These are phyloP conservation scores for Pollimyrus isidori DNA, from an alignment of 2,113 vertebrate genomes.

Conservation along the genomic window DNA sequence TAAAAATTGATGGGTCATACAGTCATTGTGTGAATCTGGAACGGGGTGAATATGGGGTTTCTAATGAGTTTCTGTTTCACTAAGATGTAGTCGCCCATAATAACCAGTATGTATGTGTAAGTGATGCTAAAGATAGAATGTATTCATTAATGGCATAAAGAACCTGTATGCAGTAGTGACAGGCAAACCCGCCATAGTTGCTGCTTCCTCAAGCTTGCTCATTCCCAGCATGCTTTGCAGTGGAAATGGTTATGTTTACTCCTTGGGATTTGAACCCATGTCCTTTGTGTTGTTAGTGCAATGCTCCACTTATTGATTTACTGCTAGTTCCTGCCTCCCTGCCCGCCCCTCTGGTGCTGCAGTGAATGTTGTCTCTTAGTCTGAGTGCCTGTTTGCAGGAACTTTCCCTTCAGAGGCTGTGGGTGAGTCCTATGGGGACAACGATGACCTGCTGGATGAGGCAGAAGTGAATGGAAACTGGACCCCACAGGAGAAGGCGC, in stretches of 20 bases:
- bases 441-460: slow-evolving; percentile 55
- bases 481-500: slow-evolving; percentile 74
- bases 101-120: neutral
- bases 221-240: neutral
- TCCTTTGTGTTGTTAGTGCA: too few relatives aligned
- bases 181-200: neutral
- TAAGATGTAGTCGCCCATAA: neutral
- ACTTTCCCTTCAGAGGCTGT: slow-evolving; percentile 29
- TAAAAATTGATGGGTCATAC: neutral
- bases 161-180: neutral
- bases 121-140: neutral
- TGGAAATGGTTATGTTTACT: too few relatives aligned
- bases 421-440: slow-evolving; percentile 38
- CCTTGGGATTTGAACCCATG: too few relatives aligned
- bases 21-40: neutral
- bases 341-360: neutral
- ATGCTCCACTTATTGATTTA: too few relatives aligned
- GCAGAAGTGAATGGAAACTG: slow-evolving; percentile 61
- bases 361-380: neutral
- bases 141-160: neutral
- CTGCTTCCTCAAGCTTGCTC: neutral
- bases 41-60: neutral
- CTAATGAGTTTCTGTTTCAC: neutral
- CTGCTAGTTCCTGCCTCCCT: neutral
- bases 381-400: slow-evolving; percentile 35